These are phyloP conservation scores for Leuctra nigra DNA, from an alignment of 2,888 invertebrate genomes.

Conservation along the genomic window DNA sequence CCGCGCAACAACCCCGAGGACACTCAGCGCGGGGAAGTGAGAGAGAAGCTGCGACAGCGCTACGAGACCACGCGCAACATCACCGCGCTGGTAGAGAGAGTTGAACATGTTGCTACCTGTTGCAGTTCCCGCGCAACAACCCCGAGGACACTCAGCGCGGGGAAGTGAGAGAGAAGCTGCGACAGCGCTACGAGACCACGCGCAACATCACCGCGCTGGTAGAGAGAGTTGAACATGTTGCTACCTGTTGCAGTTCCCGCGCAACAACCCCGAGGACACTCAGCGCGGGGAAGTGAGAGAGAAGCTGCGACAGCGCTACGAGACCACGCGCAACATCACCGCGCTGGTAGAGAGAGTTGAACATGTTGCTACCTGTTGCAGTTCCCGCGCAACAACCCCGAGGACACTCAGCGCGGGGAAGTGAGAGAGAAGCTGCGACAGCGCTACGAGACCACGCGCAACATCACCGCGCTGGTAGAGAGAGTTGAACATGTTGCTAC, in stretches of 20 bases:
- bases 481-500: too few relatives aligned
- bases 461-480: conserved; percentile 29
- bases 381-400: conserved; percentile 29
- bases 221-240: too few relatives aligned
- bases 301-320: conserved; percentile 27
- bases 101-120: too few relatives aligned
- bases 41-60: conserved; percentile 27
- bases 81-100: conserved; percentile 27
- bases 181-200: conserved; percentile 27
- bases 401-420: conserved; percentile 28
- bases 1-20: conserved; percentile 29
- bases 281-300: conserved; percentile 27
- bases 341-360: too few relatives aligned
- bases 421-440: conserved; percentile 28
- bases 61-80: conserved; percentile 28
- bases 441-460: conserved; percentile 27
- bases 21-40: conserved; percentile 27
- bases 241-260: conserved; percentile 30
- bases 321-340: conserved; percentile 28
- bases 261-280: conserved; percentile 29
- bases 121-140: conserved; percentile 29
- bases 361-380: too few relatives aligned
- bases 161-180: conserved; percentile 28
- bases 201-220: conserved; percentile 28
- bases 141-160: conserved; percentile 29